Conservation (phyloP, 2,888 invertebrate species). For the Amiota minor region DNA sequence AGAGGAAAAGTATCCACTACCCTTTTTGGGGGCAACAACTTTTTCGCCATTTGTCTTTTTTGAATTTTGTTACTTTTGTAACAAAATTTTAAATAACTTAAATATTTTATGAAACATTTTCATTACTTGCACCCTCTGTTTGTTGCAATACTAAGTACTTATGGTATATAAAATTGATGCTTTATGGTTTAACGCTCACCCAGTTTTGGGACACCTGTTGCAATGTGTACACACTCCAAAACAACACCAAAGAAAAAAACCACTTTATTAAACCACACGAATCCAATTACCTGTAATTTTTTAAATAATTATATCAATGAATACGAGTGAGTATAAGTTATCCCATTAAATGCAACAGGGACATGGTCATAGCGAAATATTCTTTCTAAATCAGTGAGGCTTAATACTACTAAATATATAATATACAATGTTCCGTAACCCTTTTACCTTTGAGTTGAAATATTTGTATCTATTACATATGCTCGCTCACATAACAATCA, state of each 20-base stretch:
- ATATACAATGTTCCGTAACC: neutral
- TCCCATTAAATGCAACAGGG: neutral
- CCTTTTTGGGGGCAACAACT: too few species aligned
- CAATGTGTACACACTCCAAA: neutral
- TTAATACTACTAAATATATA: neutral
- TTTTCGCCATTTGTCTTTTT: too few species aligned
- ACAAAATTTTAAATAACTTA: too few species aligned
- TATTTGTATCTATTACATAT: neutral
- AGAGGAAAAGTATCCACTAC: too few species aligned
- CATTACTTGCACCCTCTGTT: too few species aligned
- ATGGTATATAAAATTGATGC: neutral
- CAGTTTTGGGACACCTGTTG: neutral
- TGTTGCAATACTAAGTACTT: too few species aligned
- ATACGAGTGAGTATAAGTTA: neutral
- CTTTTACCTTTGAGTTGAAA: neutral
- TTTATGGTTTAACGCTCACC: neutral
- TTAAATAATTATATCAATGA: neutral
- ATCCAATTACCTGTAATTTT: neutral
- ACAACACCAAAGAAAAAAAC: neutral
- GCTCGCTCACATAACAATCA: conserved; percentile 44
- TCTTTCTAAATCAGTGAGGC: neutral
- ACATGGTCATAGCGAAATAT: too few species aligned
- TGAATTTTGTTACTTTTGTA: too few species aligned
- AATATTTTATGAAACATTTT: too few species aligned
- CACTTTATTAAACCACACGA: neutral